phyloP scores from a whole-genome alignment of 2,888 invertebrate species.

The Rhingia campestris region DNA sequence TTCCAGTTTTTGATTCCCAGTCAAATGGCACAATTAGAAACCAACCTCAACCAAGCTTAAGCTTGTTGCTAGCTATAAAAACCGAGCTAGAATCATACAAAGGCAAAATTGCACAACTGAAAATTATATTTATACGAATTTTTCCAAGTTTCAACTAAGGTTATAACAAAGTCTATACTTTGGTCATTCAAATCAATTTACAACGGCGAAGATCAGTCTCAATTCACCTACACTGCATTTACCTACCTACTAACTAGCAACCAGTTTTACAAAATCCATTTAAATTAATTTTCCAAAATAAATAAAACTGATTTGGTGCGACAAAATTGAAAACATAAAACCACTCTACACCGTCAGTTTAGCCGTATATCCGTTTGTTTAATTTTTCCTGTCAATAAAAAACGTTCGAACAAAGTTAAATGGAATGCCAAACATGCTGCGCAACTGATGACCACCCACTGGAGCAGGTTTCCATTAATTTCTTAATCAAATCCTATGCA shows the following conservation, averaged over 20 bases:
- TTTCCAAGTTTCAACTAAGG: too few species aligned
- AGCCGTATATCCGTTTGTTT: background rate
- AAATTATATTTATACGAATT: too few species aligned
- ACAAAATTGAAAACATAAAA: constrained; percentile 14
- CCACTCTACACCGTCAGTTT: background rate
- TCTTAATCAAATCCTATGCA: constrained; percentile 68
- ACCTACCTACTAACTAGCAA: background rate
- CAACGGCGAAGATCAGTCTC: too few species aligned
- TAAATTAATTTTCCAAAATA: background rate
- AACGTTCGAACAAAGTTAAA: background rate
- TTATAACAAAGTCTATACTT: too few species aligned
- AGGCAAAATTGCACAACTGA: too few species aligned
- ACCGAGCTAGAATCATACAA: too few species aligned
- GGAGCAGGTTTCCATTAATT: constrained; percentile 66
- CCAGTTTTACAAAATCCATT: background rate
- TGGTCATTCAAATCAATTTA: too few species aligned
- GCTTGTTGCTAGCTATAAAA: too few species aligned
- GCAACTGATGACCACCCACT: constrained; percentile 62
- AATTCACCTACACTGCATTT: background rate
- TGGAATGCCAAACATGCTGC: constrained; percentile 24
- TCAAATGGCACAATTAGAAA: too few species aligned
- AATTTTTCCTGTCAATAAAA: constrained; percentile 3
- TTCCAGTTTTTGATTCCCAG: too few species aligned
- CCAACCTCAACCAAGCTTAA: too few species aligned
- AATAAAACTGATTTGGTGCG: background rate